phyloP scores from a whole-genome alignment of 2,888 invertebrate species.

The Amiota communis region DNA sequence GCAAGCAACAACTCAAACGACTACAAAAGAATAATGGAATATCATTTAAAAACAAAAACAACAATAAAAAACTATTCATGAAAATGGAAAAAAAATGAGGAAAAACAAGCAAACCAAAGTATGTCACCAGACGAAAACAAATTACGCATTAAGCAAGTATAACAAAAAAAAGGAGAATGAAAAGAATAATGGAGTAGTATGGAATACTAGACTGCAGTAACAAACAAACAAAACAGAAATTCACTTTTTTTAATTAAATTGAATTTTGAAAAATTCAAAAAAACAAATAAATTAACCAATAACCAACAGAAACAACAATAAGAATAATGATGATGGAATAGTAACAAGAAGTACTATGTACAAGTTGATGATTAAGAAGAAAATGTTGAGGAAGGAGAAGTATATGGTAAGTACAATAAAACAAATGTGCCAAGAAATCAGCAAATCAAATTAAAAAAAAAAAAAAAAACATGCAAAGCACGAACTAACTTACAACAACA shows the following conservation, averaged over 20 bases:
- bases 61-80: background rate
- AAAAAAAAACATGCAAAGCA: too few relatives aligned
- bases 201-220: background rate
- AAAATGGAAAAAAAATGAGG: background rate
- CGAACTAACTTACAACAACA: too few relatives aligned
- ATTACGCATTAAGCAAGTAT: constrained; percentile 63
- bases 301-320: background rate
- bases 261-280: constrained; percentile 11
- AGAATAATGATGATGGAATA: background rate
- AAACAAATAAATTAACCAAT: constrained; percentile 13
- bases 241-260: constrained; percentile 6
- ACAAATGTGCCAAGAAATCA: too few relatives aligned
- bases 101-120: constrained; percentile 2
- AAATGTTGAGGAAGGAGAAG: too few relatives aligned
- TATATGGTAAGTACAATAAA: too few relatives aligned
- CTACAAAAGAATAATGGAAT: too few relatives aligned
- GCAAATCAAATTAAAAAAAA: too few relatives aligned
- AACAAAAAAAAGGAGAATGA: background rate
- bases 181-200: background rate
- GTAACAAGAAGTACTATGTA: background rate
- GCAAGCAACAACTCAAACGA: too few relatives aligned
- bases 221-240: constrained; percentile 2
- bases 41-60: too few relatives aligned
- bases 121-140: constrained; percentile 53
- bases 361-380: too few relatives aligned